These are phyloP conservation scores for Drosophila atripex DNA, from an alignment of 2,888 invertebrate species.

Conservation along the genomic window DNA sequence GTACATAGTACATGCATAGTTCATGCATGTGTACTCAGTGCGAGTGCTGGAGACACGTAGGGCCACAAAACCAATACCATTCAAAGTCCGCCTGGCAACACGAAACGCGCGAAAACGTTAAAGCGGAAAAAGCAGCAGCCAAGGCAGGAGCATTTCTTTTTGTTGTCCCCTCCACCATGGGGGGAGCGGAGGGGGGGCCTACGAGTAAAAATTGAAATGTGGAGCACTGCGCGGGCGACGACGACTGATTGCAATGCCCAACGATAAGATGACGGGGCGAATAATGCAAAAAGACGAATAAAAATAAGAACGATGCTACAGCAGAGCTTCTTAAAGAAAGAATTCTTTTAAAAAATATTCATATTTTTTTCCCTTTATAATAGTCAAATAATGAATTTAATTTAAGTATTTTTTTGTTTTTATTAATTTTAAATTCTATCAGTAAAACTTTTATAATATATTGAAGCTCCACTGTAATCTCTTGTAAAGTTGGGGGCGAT, in stretches of 20 bases:
- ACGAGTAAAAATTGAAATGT: slow-evolving; percentile 24
- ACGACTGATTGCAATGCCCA: slow-evolving; percentile 65
- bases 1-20: neutral
- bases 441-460: neutral
- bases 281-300: slow-evolving; percentile 38
- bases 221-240: slow-evolving; percentile 15
- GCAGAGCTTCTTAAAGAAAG: slow-evolving; percentile 5
- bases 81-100: slow-evolving; percentile 57
- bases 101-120: slow-evolving; percentile 42
- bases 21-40: slow-evolving; percentile 3
- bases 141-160: slow-evolving; percentile 21
- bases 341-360: neutral
- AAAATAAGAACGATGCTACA: slow-evolving; percentile 8
- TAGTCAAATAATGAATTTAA: neutral
- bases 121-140: slow-evolving; percentile 25
- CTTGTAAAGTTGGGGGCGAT: neutral
- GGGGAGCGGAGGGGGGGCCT: neutral
- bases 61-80: slow-evolving; percentile 15
- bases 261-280: slow-evolving; percentile 65
- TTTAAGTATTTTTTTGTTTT: neutral
- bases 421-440: neutral
- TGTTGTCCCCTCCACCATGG: slow-evolving; percentile 2
- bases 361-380: neutral
- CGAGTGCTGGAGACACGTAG: slow-evolving; percentile 29
- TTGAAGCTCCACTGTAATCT: neutral